These are phyloP conservation scores for Nymphalis urticae DNA, from an alignment of 2,888 invertebrate genomes.

Conservation along the genomic window DNA sequence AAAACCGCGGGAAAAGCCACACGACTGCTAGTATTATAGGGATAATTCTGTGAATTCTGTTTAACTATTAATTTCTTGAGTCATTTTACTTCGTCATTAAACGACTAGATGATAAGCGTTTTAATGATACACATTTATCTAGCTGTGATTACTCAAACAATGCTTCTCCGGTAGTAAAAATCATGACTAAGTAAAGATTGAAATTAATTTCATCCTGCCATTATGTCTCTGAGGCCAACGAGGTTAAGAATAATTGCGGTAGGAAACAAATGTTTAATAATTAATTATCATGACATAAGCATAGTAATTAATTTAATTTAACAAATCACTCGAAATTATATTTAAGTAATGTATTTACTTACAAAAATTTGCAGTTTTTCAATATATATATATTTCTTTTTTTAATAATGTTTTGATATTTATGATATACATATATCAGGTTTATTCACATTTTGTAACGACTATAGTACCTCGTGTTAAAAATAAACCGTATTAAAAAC, in stretches of 20 bases:
- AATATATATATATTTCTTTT: no score
- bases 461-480: background rate
- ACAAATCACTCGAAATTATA: background rate
- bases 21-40: background rate
- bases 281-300: conserved; percentile 9
- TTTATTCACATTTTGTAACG: no score
- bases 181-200: conserved; percentile 33
- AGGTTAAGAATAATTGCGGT: conserved; percentile 15
- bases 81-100: conserved; percentile 42
- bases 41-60: background rate
- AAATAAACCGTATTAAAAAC: background rate
- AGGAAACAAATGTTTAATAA: conserved; percentile 2
- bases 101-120: conserved; percentile 41
- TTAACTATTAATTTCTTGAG: conserved; percentile 8
- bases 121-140: conserved; percentile 34
- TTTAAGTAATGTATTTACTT: background rate
- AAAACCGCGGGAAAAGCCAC: no score
- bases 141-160: conserved; percentile 31
- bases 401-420: no score
- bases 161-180: conserved; percentile 27
- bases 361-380: background rate
- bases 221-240: conserved; percentile 32
- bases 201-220: conserved; percentile 40
- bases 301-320: background rate
- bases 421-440: no score